phyloP scores from a whole-genome alignment of 2,113 vertebrate species.

The Grammomys dolichurus region DNA sequence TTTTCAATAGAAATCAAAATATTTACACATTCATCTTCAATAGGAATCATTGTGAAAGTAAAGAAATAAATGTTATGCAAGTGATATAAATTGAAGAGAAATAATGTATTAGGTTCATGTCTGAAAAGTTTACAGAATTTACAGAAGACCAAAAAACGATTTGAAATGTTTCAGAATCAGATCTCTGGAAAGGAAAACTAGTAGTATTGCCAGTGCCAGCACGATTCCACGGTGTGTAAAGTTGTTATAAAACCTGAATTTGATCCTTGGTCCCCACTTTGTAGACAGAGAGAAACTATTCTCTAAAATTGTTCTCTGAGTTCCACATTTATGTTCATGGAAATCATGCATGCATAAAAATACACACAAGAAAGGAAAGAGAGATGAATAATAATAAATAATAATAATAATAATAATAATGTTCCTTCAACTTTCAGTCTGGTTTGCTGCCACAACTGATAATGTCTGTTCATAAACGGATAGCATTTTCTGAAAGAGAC shows the following conservation, averaged over 20 bases:
- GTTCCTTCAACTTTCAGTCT: neutral
- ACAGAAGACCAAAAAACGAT: neutral
- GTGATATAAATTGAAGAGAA: neutral
- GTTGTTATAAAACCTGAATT: neutral
- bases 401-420: neutral
- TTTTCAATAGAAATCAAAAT: neutral
- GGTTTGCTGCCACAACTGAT: too few species aligned
- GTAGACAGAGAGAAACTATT: neutral
- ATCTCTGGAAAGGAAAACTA: neutral
- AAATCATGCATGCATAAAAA: neutral
- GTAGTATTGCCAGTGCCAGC: neutral
- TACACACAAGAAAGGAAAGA: neutral
- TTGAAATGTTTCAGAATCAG: neutral
- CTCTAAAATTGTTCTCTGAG: neutral
- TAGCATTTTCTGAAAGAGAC: neutral
- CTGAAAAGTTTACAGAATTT: neutral
- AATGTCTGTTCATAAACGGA: neutral
- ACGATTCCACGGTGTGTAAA: neutral
- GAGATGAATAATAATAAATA: too few species aligned
- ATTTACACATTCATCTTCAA: neutral
- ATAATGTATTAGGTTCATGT: neutral
- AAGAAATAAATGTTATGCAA: neutral
- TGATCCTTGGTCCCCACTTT: neutral
- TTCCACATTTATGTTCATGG: neutral
- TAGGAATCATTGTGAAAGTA: neutral